Evolutionary conservation across 2,888 invertebrate genomes (phyloP), one percentile per base, ranked within the genome.

Genomic region (Oscheius sp.): DNA sequence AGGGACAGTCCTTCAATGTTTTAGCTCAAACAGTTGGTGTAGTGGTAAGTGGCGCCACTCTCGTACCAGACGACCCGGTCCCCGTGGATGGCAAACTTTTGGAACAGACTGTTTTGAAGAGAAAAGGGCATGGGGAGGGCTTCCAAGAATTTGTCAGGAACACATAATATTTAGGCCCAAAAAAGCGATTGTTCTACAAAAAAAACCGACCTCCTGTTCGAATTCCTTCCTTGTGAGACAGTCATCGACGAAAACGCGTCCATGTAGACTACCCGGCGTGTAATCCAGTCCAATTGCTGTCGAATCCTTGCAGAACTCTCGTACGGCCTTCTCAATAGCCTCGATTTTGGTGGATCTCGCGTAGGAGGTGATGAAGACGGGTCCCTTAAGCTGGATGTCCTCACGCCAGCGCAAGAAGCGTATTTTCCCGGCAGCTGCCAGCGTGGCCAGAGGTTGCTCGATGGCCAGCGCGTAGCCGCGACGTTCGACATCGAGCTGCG

Each of bases 331-430:
- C 2, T 42, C 32, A 42, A 83, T 74, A 2, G 65, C 71, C n/a
- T 73, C 70, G 21, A 74, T 74, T 50, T 63, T 72, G 2, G 73
- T 70, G 21, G 73, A 29, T 59, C 76, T 72, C 13, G 75, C 65
- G 35, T 70, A 77, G 2, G 83, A 75, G 13, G 76, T 75, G 35
- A 85, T 70, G 58, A 80, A 85, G 4, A 84, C 62, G 1, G 85
- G 84, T 29, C 85, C 85, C 62, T 83, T 80, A 42, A 85, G 55
- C 9, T 70, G 48, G 11, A 86, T 37, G 60, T 85, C 83, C 11
- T 81, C 79, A 5, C 70, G 63, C 77, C 80, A 84, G 33, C 74
- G 71, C 35, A 77, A 76, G 13, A 51, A 37, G 10, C 62, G 60
- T 11, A 72, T 72, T 62, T 62, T 62, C 29, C 84, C 83, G 53